Conservation (phyloP, 2,113 vertebrate species). For the Menidia beryllina region DNA sequence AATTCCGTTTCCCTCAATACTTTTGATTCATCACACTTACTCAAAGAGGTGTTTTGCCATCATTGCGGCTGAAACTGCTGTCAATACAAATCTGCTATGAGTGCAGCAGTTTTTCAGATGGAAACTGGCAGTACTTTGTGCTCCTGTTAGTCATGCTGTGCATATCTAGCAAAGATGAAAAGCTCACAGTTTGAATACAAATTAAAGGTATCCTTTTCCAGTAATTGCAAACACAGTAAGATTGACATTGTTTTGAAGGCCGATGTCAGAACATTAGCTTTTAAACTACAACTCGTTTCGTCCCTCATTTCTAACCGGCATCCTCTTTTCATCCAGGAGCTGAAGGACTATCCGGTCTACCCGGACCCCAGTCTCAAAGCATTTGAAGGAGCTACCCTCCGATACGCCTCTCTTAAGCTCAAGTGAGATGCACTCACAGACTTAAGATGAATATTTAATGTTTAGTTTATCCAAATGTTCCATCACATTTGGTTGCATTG, state of each 20-base stretch:
- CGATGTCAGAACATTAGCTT: neutral
- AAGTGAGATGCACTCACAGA: conserved; percentile 78
- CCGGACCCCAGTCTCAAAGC: conserved; percentile 95
- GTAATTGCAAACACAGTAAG: conserved; percentile 4
- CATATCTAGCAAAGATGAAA: conserved; percentile 13
- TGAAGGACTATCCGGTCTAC: conserved; percentile 92
- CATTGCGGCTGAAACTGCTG: neutral
- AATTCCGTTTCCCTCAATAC: no score
- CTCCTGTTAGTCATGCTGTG: neutral
- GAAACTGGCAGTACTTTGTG: neutral
- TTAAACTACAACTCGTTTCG: neutral
- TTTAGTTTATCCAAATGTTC: neutral
- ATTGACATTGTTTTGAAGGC: neutral
- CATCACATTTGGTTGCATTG: neutral
- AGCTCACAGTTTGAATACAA: conserved; percentile 31
- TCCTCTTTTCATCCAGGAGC: conserved; percentile 81
- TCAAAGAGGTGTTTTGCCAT: no score
- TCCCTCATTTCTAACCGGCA: neutral
- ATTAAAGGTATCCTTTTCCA: neutral
- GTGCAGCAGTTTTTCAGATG: neutral
- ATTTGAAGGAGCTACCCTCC: conserved; percentile 93
- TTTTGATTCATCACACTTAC: no score
- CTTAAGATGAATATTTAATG: neutral
- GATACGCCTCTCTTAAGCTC: conserved; percentile 94
- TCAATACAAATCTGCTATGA: conserved; percentile 7